Percentiles rank a stretch among this genome's conserved stretches.
These are phyloP conservation scores for Seriola dumerili DNA, from an alignment of 2,113 vertebrate species.

Conservation along the genomic window DNA sequence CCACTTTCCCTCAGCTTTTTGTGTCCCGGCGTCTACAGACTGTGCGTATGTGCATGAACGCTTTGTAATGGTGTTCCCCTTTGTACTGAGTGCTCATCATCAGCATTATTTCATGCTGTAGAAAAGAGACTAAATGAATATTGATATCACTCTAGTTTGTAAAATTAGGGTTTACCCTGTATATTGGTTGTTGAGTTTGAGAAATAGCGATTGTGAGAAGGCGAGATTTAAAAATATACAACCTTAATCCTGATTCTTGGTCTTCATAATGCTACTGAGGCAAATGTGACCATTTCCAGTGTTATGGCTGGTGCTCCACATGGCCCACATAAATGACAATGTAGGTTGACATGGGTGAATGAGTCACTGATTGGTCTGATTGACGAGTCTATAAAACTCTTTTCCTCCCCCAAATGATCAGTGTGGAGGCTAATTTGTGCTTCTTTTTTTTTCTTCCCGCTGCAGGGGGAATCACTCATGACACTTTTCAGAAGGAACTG, in stretches of 20 bases:
- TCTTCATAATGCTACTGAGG: background rate
- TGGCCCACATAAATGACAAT: constrained; percentile 33
- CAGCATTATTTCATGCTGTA: constrained; percentile 28
- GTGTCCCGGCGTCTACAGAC: constrained; percentile 60
- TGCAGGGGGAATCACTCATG: constrained; percentile 97
- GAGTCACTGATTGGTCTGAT: constrained; percentile 44
- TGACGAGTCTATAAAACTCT: constrained; percentile 24
- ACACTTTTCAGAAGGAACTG: constrained; percentile 99
- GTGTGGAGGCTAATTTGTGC: constrained; percentile 24
- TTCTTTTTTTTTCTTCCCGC: constrained; percentile 22
- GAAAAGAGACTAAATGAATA: constrained; percentile 29
- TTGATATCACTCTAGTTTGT: constrained; percentile 33
- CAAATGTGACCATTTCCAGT: constrained; percentile 1
- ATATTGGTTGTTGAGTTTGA: background rate
- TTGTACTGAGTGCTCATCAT: constrained; percentile 35
- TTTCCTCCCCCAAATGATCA: constrained; percentile 19
- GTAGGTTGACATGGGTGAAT: constrained; percentile 17
- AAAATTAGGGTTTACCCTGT: background rate
- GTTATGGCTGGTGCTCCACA: background rate
- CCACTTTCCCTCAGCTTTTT: constrained; percentile 66
- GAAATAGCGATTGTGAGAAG: background rate
- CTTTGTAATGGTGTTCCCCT: constrained; percentile 50
- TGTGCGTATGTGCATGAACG: constrained; percentile 29
- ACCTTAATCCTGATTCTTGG: background rate
- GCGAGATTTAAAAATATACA: background rate